Evolutionary conservation across 2,797 vertebrate genomes (phyloP), one percentile per base, ranked within the genome.

Genomic region (Kryptolebias ocellatus): DNA sequence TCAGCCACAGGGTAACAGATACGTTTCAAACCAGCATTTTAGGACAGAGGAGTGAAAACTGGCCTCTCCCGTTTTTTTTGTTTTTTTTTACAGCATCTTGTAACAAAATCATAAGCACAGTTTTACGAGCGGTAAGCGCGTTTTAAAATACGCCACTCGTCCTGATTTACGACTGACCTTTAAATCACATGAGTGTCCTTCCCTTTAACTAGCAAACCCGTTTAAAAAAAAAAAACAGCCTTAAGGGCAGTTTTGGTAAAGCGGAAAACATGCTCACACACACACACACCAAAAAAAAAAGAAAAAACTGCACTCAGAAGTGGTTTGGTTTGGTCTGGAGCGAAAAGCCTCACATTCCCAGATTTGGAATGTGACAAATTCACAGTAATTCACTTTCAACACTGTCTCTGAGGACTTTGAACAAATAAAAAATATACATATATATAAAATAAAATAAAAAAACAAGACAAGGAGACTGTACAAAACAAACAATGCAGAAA

Each of bases 361-460:
- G 67, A 83, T 55, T 47, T 75, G 77, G 80, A 91, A 92, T 87
- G 85, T 79, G 74, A 79, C 64, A 50, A 59, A 73, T 87, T 89
- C 86, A 91, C 87, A 88, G 87, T 88, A 76, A 50, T 52, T 74
- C 15, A 70, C 44, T 58, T 75, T 52, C 67, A 57, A 69, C 55
- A 52, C 18, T 4, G 67, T 76, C 72, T 86, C 55, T 64, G 49
- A 45, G 14, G 61, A 58, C 39, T 5, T 29, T 63, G 64, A 59
- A 63, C 78, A 71, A 70, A 65, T 66, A 60, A 60, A 79, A 71
- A 70, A 65, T 50, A 55, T 53, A 24, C 20, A 24, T 24, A 24
- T 24, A 24, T 24, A 24, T 34, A 34, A 34, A 34, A 34, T 34
- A 67, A 7, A 55, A 49, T 42, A 20, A 62, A 44, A 15, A 79